Conservation (phyloP, 1,140 invertebrate genomes). For the Euura saliciscinereae region DNA sequence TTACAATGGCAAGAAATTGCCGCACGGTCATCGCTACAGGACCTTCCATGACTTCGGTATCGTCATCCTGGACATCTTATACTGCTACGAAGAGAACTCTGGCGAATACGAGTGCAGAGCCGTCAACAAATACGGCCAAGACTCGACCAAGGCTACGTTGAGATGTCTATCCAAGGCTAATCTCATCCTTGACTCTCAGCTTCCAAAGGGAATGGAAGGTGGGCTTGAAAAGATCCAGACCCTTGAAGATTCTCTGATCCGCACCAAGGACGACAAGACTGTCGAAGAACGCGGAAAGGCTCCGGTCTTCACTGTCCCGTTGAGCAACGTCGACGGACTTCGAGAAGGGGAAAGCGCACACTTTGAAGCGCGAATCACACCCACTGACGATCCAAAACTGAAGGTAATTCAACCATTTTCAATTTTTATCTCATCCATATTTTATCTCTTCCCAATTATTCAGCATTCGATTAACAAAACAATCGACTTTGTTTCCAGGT, state of each 20-base stretch:
- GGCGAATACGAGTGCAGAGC: conserved; percentile 92
- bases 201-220: conserved; percentile 93
- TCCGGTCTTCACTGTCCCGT: conserved; percentile 88
- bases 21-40: conserved; percentile 91
- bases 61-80: conserved; percentile 94
- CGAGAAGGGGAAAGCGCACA: conserved; percentile 92
- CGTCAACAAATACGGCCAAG: conserved; percentile 89
- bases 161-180: conserved; percentile 89
- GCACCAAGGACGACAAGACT: conserved; percentile 70
- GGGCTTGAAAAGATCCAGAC: conserved; percentile 91
- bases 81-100: conserved; percentile 96
- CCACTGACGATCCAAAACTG: conserved; percentile 92
- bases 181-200: conserved; percentile 92
- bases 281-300: conserved; percentile 79
- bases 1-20: conserved; percentile 90
- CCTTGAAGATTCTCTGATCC: conserved; percentile 85
- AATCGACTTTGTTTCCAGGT: conserved; percentile 63
- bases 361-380: conserved; percentile 91
- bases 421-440: conserved; percentile 25
- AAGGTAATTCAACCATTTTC: conserved; percentile 63
- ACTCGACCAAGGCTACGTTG: conserved; percentile 83
- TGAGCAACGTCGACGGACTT: conserved; percentile 84
- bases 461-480: not conserved
- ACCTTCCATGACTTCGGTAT: conserved; percentile 98
- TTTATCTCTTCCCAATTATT: conserved; percentile 21